phyloP scores from a whole-genome alignment of 2,888 invertebrate genomes.

The Meloe dianella region DNA sequence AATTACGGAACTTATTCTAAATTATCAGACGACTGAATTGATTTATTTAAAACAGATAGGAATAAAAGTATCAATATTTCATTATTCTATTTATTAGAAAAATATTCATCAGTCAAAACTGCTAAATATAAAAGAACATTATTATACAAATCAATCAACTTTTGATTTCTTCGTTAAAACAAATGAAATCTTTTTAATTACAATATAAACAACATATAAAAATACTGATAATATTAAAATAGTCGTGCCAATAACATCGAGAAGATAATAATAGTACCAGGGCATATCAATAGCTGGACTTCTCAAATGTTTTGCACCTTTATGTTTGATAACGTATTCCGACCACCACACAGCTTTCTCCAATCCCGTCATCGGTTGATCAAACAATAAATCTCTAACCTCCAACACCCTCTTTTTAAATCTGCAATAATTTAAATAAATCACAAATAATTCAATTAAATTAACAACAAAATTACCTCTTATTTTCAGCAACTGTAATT shows the following conservation, averaged over 20 bases:
- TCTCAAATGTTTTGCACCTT: slow-evolving; percentile 35
- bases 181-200: neutral
- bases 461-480: neutral
- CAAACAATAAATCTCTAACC: slow-evolving; percentile 29
- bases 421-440: slow-evolving; percentile 19
- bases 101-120: no score
- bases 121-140: no score
- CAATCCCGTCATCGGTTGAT: slow-evolving; percentile 33
- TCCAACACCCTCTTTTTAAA: slow-evolving; percentile 29
- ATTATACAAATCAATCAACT: neutral
- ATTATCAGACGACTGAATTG: slow-evolving; percentile 42
- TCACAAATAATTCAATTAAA: neutral
- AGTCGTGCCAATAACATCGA: slow-evolving; percentile 26
- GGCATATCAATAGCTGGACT: slow-evolving; percentile 35
- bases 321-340: slow-evolving; percentile 36
- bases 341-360: slow-evolving; percentile 37
- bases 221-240: neutral
- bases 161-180: neutral
- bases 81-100: no score
- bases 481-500: slow-evolving; percentile 15
- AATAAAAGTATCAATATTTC: no score
- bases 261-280: slow-evolving; percentile 32
- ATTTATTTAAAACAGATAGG: slow-evolving; percentile 48
- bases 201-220: neutral
- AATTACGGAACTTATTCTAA: no score